phyloP scores from a whole-genome alignment of 2,113 vertebrate species.

The Rhynchopsitta pachyrhyncha region DNA sequence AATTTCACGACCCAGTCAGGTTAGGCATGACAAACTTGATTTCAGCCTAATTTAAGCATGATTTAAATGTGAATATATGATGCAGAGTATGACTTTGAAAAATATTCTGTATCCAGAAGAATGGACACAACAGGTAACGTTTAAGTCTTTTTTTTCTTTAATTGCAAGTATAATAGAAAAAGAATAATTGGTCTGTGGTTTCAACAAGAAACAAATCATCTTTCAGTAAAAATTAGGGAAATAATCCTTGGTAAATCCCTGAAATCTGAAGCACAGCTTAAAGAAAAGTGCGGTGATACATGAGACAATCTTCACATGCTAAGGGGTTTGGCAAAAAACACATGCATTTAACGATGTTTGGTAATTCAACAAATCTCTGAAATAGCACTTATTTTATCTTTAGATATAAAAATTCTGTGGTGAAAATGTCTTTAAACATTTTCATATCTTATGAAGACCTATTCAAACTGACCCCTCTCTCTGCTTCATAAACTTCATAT shows the following conservation, averaged over 20 bases:
- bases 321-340: conserved; percentile 3
- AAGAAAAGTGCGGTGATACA: not conserved
- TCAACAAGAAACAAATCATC: not conserved
- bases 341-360: conserved; percentile 2
- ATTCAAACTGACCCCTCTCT: not conserved
- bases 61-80: not conserved
- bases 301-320: not conserved
- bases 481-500: not conserved
- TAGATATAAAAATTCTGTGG: not conserved
- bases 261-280: not conserved
- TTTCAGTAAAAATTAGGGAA: not conserved
- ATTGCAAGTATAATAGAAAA: not conserved
- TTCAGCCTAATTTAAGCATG: not conserved
- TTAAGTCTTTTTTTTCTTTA: not conserved
- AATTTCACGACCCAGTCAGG: not conserved
- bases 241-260: not conserved
- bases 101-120: not conserved
- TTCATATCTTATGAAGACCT: not conserved
- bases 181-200: not conserved
- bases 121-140: not conserved
- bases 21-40: not conserved
- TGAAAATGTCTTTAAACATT: not conserved
- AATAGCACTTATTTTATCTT: not conserved
- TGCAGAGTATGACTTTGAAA: not conserved
- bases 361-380: conserved; percentile 6